Evolutionary conservation across 2,797 vertebrate species (phyloP).

Genomic region (Phrynocephalus guinanensis): DNA sequence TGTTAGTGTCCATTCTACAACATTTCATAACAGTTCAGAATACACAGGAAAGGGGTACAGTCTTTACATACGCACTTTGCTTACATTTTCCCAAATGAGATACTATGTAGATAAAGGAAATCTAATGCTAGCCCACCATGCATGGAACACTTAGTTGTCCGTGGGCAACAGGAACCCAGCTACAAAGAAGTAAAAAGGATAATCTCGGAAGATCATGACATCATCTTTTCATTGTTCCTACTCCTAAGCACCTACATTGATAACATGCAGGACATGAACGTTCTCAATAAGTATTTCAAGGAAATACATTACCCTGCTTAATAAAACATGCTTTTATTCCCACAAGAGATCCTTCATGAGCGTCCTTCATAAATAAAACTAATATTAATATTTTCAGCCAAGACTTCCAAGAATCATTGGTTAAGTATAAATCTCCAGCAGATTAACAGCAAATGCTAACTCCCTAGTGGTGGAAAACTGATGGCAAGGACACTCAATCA

Average conservation of each 20-base stretch:
- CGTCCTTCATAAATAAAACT: not conserved
- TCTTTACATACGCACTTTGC: no score
- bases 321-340: not conserved
- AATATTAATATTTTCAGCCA: not conserved
- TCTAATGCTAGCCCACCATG: not conserved
- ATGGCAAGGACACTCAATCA: not conserved
- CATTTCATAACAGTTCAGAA: not conserved
- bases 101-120: not conserved
- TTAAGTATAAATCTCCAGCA: constrained; percentile 1
- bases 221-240: not conserved
- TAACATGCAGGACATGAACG: not conserved
- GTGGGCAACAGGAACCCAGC: not conserved
- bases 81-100: not conserved
- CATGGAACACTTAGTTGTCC: not conserved
- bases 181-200: not conserved
- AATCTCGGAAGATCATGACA: not conserved
- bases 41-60: no score
- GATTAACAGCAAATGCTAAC: not conserved
- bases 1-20: not conserved
- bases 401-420: not conserved
- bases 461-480: not conserved
- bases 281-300: not conserved
- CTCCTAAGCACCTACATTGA: not conserved
- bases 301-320: not conserved
- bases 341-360: not conserved